Base-by-base conservation (phyloP, 2,888 invertebrate genomes). In the Cheilosia vernalis region DNA sequence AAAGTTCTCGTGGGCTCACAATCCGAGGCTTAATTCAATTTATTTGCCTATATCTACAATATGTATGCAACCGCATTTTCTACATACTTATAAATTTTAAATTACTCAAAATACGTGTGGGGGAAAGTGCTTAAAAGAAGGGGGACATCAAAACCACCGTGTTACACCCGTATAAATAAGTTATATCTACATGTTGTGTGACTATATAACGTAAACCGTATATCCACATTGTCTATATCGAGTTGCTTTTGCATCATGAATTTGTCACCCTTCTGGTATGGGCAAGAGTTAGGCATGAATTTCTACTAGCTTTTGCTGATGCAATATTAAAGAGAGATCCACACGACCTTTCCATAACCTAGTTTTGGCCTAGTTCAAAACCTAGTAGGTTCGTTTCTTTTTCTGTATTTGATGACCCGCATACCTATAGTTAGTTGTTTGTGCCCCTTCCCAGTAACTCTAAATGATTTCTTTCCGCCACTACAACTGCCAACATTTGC, bases 101-200 rank as follows among this genome's bases (percentile, higher is more conserved):
- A 55, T 40, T 42, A 53, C 19, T 47, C 47, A 15, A 30, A 44
- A 44, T 55, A 30, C 5, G 15, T 17, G 10, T 30, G 44, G 13
- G n/a, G 24, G 37, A 37, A 10, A 24, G 51, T 51, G 10, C 2
- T 51, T 6, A 6, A 17, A 40, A 44, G 55, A 56, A 56, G 19
- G 67, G 69, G 15, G 56, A 27, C 17, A 17, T 7, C 15, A 44
- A 56, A 42, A 15, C 69, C 33, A 56, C 47, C 56, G 44, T 27
- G 17, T 10, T 9, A 17, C 17, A n/a, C n/a, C n/a, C 44, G 19
- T 19, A 9, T 47, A 17, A 19, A 47, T 37, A 37, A 33, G 33
- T 33, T 10, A 33, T 33, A 10, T 3, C 33, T 6, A 44, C 7
- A 44, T 17, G 0, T 17, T n/a, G 44, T 44, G 17, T 69, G 10